Evolutionary conservation across 2,113 vertebrate genomes (phyloP).

Genomic region (Pangasianodon hypophthalmus): DNA sequence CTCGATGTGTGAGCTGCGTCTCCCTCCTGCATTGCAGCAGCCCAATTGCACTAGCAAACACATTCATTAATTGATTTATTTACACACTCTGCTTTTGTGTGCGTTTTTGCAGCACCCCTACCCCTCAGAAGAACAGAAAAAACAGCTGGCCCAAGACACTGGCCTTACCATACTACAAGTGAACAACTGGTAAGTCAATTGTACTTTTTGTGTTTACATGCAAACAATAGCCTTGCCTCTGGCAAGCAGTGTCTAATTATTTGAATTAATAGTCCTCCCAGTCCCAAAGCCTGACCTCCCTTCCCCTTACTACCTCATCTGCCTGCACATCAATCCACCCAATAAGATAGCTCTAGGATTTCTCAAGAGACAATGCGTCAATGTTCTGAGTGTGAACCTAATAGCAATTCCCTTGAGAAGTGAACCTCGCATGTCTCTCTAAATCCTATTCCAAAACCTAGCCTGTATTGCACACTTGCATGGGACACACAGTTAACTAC

Average conservation of each 20-base stretch:
- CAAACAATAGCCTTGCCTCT: conserved; percentile 64
- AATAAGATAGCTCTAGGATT: conserved; percentile 68
- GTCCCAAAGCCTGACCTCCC: conserved; percentile 48
- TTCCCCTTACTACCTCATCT: conserved; percentile 52
- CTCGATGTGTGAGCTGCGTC: conserved; percentile 35
- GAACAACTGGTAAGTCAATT: conserved; percentile 97
- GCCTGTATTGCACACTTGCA: background rate
- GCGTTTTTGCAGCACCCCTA: conserved; percentile 87
- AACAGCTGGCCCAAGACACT: conserved; percentile 99
- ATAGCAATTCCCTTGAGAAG: conserved; percentile 58
- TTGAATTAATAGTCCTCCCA: conserved; percentile 69
- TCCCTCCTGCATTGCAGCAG: conserved; percentile 44
- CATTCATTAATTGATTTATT: conserved; percentile 55
- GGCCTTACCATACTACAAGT: conserved; percentile 99
- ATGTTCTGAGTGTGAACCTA: conserved; percentile 54
- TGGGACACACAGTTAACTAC: background rate
- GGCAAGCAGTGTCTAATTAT: conserved; percentile 74
- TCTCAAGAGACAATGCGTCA: conserved; percentile 55
- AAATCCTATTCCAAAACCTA: conserved; percentile 11
- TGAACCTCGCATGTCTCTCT: background rate
- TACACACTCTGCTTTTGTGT: conserved; percentile 33
- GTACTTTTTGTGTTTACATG: conserved; percentile 68
- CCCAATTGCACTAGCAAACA: conserved; percentile 39
- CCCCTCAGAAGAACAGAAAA: conserved; percentile 99
- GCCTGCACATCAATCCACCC: conserved; percentile 69